A percentile compares a stretch with the other conserved stretches of the same genome.
Conservation (phyloP, 1,140 invertebrate species). For the Rhopalosiphum maidis region DNA sequence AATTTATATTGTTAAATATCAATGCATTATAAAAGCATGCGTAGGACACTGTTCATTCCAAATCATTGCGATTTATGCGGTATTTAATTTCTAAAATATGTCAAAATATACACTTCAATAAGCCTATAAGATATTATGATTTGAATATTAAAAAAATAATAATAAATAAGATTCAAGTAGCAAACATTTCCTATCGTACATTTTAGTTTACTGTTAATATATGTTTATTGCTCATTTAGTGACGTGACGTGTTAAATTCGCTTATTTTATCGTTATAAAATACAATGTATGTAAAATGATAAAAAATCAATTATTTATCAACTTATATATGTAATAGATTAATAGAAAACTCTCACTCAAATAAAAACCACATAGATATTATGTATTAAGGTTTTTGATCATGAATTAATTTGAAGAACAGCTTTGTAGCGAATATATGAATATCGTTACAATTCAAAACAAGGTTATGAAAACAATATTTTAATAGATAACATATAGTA, state of each 20-base stretch:
- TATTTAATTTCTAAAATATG: background rate
- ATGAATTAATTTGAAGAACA: too few relatives aligned
- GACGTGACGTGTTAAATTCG: background rate
- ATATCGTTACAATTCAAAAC: too few relatives aligned
- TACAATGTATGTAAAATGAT: background rate
- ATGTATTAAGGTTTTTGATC: too few relatives aligned
- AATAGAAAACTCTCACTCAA: too few relatives aligned
- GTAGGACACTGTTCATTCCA: background rate
- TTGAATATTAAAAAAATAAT: constrained; percentile 4
- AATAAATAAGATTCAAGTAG: background rate
- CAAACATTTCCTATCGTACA: background rate
- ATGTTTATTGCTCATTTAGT: background rate
- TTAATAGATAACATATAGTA: too few relatives aligned
- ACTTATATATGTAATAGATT: background rate
- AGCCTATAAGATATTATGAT: background rate
- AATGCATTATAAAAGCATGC: background rate
- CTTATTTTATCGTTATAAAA: background rate
- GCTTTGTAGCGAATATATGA: too few relatives aligned
- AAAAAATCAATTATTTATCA: background rate
- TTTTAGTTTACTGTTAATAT: background rate
- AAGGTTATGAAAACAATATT: too few relatives aligned
- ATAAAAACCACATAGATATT: too few relatives aligned
- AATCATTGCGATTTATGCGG: background rate
- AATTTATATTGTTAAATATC: too few relatives aligned
- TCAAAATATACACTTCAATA: background rate